Evolutionary conservation across 1,140 invertebrate species (phyloP), one percentile per base, ranked within the genome.

Genomic region (Drosophila bifasciata): DNA sequence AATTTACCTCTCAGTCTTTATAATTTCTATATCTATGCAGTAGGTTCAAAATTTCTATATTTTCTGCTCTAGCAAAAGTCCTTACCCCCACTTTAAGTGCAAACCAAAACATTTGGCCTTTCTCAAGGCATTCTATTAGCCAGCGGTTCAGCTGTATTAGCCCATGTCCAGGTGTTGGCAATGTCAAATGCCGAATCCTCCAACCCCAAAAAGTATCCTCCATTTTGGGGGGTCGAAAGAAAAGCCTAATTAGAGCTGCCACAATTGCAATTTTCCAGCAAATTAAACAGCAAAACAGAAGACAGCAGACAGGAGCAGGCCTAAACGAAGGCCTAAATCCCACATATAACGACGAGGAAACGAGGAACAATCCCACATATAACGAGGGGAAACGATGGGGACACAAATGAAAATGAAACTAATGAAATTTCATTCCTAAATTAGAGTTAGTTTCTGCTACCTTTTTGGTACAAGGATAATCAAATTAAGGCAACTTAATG

Each of bases 181-280:
- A 3, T 36, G 9, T 36, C 32, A 36, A 36, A 36, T 36, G 32
- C 32, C 4, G n/a, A n/a, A 32, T 36, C 8, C 32, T 11, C 32
- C 32, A 1, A 36, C 9, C 11, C n/a, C n/a, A n/a, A 36, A 36
- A 32, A 11, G 8, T 32, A 32, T 9, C 0, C 0, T 36, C 28
- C 11, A 9, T 11, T 11, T 36, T 9, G 9, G 9, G 3, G 28
- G 23, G 19, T 2, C 19, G 5, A 25, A 25, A 25, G 23, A 3
- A 36, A 59, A 75, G 67, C 77, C 57, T 86, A 86, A 86, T 86
- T 86, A 88, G 32, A 13, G 68, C 68, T 46, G 77, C 63, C 57
- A 44, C 36, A 43, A 36, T 36, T 74, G 63, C 79, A 83, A 83
- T 88, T 88, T 85, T 86, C 78, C 83, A 59, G 32, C 60, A 71